Base-by-base conservation (phyloP, 2,888 invertebrate species). In the Melanargia galathea region DNA sequence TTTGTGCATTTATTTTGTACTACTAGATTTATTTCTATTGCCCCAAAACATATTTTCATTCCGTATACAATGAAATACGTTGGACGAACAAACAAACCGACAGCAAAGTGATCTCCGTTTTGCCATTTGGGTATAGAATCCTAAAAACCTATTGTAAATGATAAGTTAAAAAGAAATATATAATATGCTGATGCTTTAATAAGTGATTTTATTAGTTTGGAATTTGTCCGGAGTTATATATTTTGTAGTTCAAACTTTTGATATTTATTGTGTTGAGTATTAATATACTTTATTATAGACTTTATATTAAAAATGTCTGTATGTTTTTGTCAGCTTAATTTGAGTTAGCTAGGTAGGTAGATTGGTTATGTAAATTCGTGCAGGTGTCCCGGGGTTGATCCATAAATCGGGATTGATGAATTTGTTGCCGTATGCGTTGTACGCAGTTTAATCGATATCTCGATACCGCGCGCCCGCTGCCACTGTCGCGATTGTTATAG, bases 331-430 rank as follows among this genome's bases (percentile, higher is more conserved):
- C 5, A 35, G 35, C 0, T 4, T 5, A 35, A 35, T 40, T 40
- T 40, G 16, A 16, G 40, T 40, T 40, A 16, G 40, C n/a, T 11
- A 38, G 3, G 35, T 38, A n/a, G 11, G 7, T 16, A 40, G 16
- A 3, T 20, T 7, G 8, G 2, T 45, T 18, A 46, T 46, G 22
- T n/a, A 46, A 45, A 46, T 40, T 35, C 18, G 43, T 54, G 59
- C 52, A 54, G 26, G 26, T 30, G 46, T 33, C 26, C 49, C 22
- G 48, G 40, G 40, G 20, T 16, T 64, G 63, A 60, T 60, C 63
- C 55, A 64, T 49, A 64, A 54, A 55, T 54, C 26, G 60, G 46
- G 45, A 64, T 64, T 60, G 63, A 64, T 60, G 60, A 64, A 64
- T 64, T 64, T 56, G 60, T 60, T 54, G 51, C 51, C 33, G 30